Percentiles rank a stretch among this genome's conserved stretches.
Evolutionary conservation across 2,113 vertebrate species (phyloP).

Genomic region (Diglossa brunneiventris): DNA sequence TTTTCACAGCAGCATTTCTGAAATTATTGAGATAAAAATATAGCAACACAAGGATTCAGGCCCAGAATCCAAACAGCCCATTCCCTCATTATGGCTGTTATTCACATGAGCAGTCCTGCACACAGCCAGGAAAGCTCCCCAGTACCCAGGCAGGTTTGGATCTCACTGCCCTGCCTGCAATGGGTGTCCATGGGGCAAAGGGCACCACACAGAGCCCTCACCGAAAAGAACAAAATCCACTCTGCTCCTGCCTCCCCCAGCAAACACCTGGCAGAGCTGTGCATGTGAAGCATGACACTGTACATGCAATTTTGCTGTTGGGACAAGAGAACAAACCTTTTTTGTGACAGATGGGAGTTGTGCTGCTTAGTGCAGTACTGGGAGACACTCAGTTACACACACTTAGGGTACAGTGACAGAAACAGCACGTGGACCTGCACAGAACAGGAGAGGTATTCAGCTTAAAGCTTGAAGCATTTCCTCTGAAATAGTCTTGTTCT

Average conservation of each 20-base stretch:
- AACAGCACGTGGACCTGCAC: background rate
- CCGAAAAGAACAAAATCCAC: background rate
- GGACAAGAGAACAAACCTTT: background rate
- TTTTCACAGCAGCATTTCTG: constrained; percentile 16
- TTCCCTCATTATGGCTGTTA: background rate
- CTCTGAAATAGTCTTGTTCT: background rate
- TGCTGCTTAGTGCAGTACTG: background rate
- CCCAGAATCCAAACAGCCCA: background rate
- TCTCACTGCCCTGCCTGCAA: fast-evolving
- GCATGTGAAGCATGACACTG: background rate
- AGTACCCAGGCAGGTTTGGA: background rate
- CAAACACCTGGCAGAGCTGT: background rate
- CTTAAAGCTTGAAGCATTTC: background rate
- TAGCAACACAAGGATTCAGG: background rate
- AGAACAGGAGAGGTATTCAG: background rate
- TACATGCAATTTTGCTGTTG: background rate
- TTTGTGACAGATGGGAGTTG: background rate
- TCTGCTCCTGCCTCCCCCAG: background rate
- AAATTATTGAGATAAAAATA: background rate
- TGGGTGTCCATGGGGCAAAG: fast-evolving
- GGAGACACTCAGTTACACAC: background rate
- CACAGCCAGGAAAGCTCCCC: background rate
- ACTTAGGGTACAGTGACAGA: background rate
- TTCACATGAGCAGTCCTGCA: background rate
- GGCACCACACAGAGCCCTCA: background rate